These are phyloP conservation scores for Falco punctatus DNA, from an alignment of 2,113 vertebrate genomes.

Conservation along the genomic window DNA sequence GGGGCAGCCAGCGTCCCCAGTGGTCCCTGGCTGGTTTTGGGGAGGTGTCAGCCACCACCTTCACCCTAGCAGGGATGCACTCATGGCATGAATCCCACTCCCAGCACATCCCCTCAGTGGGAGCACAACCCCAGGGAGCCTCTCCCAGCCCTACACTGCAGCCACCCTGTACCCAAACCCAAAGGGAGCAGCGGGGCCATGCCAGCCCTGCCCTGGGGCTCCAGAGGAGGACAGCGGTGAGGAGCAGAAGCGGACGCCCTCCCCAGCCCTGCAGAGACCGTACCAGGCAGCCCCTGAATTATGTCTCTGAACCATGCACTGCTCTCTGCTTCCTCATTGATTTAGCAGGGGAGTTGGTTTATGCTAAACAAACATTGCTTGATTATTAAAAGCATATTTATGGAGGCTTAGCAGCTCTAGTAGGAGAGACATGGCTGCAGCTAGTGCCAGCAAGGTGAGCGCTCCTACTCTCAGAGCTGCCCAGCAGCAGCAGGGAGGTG, in stretches of 20 bases:
- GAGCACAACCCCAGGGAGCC: not conserved
- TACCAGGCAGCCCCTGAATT: not conserved
- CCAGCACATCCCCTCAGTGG: not conserved
- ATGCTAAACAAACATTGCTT: constrained; percentile 59
- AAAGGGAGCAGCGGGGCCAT: accelerated
- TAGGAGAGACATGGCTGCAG: not conserved
- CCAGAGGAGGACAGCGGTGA: not conserved
- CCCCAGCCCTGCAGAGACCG: not conserved
- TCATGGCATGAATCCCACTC: accelerated
- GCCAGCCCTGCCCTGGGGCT: not conserved
- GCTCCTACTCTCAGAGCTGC: not conserved
- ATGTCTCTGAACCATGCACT: not conserved
- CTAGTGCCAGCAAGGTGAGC: not conserved
- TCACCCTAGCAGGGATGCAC: not conserved
- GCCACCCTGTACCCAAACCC: not conserved
- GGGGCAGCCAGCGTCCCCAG: not conserved
- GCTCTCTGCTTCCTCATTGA: not conserved
- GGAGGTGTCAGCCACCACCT: accelerated
- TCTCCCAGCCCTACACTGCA: not conserved
- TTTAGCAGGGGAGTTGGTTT: constrained; percentile 41
- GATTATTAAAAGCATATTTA: constrained; percentile 63
- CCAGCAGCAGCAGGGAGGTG: not conserved
- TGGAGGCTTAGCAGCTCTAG: not conserved
- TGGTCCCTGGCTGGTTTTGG: not conserved
- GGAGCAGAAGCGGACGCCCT: not conserved